Conservation (phyloP, 2,797 vertebrate genomes). For the Lagorchestes hirsutus region DNA sequence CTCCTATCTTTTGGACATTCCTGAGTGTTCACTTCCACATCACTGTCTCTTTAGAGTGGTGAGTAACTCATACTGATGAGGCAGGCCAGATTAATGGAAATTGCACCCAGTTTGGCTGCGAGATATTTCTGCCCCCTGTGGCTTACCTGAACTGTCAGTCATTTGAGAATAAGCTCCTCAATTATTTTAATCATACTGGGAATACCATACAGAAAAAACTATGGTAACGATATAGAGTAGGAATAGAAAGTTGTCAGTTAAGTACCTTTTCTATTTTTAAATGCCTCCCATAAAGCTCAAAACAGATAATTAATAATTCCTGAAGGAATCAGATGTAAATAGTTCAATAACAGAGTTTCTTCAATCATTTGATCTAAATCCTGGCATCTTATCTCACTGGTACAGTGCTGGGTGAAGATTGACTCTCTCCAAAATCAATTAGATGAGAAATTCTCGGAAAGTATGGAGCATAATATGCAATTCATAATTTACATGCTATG, state of each 20-base stretch:
- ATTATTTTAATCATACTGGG: slow-evolving; percentile 35
- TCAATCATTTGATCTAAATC: slow-evolving; percentile 48
- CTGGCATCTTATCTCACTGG: slow-evolving; percentile 17
- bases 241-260: slow-evolving; percentile 13
- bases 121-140: slow-evolving; percentile 4
- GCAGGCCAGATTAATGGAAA: slow-evolving; percentile 42
- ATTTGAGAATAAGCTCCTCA: slow-evolving; percentile 20
- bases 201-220: slow-evolving; percentile 28
- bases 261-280: slow-evolving; percentile 42
- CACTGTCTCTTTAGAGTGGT: not conserved
- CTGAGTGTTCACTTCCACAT: not conserved
- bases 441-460: slow-evolving; percentile 59
- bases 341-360: slow-evolving; percentile 38
- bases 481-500: slow-evolving; percentile 45
- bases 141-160: slow-evolving; percentile 32
- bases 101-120: not conserved
- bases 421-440: slow-evolving; percentile 53
- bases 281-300: slow-evolving; percentile 30
- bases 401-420: slow-evolving; percentile 15
- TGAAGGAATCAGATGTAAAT: slow-evolving; percentile 36
- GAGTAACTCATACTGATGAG: not conserved
- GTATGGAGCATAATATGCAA: not conserved
- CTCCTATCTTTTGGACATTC: slow-evolving; percentile 34
- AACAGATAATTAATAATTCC: slow-evolving; percentile 45
- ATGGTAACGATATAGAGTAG: not conserved